phyloP scores from a whole-genome alignment of 2,888 invertebrate species.

The Euplexia lucipara region DNA sequence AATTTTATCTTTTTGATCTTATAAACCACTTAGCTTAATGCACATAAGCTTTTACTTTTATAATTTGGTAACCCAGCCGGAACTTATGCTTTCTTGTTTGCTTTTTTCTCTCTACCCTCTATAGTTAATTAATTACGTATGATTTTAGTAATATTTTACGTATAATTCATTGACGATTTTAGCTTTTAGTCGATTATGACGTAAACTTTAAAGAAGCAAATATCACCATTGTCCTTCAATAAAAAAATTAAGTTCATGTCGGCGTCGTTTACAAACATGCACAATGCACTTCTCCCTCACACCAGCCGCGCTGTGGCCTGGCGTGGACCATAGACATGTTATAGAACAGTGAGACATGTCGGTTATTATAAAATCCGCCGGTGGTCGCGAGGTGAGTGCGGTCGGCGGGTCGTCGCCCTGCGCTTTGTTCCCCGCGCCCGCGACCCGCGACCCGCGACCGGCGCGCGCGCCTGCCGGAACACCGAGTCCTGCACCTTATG shows the following conservation, averaged over 20 bases:
- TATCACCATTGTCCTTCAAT: not conserved
- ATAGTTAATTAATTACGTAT: no score
- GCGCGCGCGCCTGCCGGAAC: conserved; percentile 67
- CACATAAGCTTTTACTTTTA: conserved; percentile 9
- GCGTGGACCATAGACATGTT: conserved; percentile 48
- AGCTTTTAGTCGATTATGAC: no score
- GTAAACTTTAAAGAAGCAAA: not conserved
- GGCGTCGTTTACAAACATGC: no score
- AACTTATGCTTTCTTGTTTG: no score
- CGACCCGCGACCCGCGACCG: conserved; percentile 49
- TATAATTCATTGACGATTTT: not conserved
- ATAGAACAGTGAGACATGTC: conserved; percentile 62
- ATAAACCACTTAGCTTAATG: not conserved
- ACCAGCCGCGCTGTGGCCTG: not conserved
- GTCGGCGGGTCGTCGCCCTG: conserved; percentile 81
- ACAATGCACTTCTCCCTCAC: conserved; percentile 25
- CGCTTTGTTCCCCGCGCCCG: conserved; percentile 82
- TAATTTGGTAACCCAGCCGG: conserved; percentile 7
- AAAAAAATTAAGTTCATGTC: conserved; percentile 7
- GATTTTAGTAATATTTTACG: not conserved
- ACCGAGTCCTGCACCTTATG: conserved; percentile 62
- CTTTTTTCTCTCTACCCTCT: no score
- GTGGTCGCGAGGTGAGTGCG: conserved; percentile 74
- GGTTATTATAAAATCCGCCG: conserved; percentile 69
- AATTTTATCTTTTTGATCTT: not conserved